These are phyloP conservation scores for Polyergus mexicanus DNA, from an alignment of 1,140 invertebrate species.

Conservation along the genomic window DNA sequence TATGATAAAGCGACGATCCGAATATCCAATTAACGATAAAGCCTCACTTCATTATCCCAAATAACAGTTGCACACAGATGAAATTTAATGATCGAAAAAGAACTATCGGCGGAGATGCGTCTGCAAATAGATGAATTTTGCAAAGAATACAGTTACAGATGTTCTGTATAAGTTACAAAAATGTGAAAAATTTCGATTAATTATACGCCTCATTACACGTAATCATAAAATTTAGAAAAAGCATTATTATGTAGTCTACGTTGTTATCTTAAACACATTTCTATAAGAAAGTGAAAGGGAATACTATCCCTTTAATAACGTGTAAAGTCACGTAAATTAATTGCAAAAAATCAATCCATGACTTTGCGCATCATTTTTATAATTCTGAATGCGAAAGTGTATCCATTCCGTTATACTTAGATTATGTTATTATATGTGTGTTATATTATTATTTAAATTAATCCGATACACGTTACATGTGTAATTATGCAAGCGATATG, in stretches of 20 bases:
- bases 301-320: background rate
- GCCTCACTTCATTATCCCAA: background rate
- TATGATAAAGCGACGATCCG: background rate
- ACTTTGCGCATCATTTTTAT: background rate
- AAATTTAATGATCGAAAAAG: background rate
- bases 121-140: background rate
- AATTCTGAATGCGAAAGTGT: background rate
- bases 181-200: background rate
- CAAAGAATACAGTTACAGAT: background rate
- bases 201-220: background rate
- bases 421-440: background rate
- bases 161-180: background rate
- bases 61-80: background rate
- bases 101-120: background rate
- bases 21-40: conserved; percentile 6
- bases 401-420: background rate
- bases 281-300: background rate
- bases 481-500: background rate
- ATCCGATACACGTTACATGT: background rate
- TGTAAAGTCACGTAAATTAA: background rate
- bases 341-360: background rate
- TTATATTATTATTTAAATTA: background rate
- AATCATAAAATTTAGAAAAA: background rate
- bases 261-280: background rate
- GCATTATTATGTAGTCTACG: background rate